Base-by-base conservation (phyloP, 2,888 invertebrate species). In the Latrodectus hesperus region DNA sequence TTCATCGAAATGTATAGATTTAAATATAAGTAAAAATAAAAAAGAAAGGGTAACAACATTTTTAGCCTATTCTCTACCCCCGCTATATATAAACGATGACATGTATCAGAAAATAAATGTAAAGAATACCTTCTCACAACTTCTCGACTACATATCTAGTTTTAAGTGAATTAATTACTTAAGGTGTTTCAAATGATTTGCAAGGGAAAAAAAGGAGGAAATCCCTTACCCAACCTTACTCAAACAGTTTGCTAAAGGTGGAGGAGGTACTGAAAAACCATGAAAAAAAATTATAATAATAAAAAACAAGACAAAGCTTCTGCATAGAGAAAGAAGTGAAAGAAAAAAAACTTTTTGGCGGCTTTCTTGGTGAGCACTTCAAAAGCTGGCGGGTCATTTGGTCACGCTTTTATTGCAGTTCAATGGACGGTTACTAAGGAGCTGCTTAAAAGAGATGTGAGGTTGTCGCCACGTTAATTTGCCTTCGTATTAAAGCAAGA, bases 161-260 rank as follows among this genome's bases (percentile, higher is more conserved):
- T 38, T 38, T 38, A 6, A 6, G 38, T 38, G 4, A 38, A 38
- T 38, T 38, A 38, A 38, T 38, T 38, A 38, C 38, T 6, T 38
- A 38, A 38, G 72, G 81, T 81, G 77, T 67, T 53, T 72, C 38
- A 77, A 87, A 76, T 65, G 81, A 81, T 87, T 87, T 81, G 86
- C 81, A 67, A 78, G 73, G 65, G 70, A 81, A 67, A 65, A 53
- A 38, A 38, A 70, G n/a, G 79, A 52, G 70, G 53, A 80, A 80
- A 76, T 76, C 70, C 38, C 65, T 68, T 38, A n/a, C 53, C 79
- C 80, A 80, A 65, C 88, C 88, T 80, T 84, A 26, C 79, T 53
- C 84, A 88, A 88, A 88, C 88, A 88, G 88, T 88, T 88, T 88
- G 84, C 67, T 64, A 22, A 88, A 84, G 88, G 88, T 75, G 88